Conservation (phyloP, 1,140 invertebrate species). For the Achroia grisella region DNA sequence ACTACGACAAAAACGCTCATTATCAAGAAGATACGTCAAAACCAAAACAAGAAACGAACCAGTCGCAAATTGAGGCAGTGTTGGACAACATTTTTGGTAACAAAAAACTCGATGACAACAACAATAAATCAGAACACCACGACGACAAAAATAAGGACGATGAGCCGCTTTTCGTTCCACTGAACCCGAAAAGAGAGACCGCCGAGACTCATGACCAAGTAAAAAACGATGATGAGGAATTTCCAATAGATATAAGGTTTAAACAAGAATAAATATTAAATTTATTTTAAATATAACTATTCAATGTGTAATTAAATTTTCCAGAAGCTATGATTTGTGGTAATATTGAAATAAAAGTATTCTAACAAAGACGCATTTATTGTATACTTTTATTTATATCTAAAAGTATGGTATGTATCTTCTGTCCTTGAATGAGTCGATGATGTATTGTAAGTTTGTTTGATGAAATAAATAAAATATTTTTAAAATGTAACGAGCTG, state of each 20-base stretch:
- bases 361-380: no score
- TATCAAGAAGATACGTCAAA: neutral
- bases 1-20: no score
- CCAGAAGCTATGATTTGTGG: no score
- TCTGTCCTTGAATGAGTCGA: no score
- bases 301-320: no score
- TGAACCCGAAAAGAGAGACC: constrained; percentile 22
- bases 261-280: constrained; percentile 2
- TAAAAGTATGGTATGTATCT: no score
- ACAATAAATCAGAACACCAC: neutral
- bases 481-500: no score
- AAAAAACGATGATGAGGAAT: constrained; percentile 26
- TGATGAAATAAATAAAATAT: no score
- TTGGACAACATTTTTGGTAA: neutral
- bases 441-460: no score
- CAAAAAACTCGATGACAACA: neutral
- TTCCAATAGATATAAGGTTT: constrained; percentile 32
- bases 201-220: constrained; percentile 23
- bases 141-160: constrained; percentile 14
- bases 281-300: no score
- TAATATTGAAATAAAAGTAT: no score
- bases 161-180: constrained; percentile 25
- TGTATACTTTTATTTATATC: no score
- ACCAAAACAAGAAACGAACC: neutral
- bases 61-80: neutral